Percentiles rank a stretch among this genome's conserved stretches.
Evolutionary conservation across 2,113 vertebrate genomes (phyloP).

Genomic region (Gobiocypris rarus): DNA sequence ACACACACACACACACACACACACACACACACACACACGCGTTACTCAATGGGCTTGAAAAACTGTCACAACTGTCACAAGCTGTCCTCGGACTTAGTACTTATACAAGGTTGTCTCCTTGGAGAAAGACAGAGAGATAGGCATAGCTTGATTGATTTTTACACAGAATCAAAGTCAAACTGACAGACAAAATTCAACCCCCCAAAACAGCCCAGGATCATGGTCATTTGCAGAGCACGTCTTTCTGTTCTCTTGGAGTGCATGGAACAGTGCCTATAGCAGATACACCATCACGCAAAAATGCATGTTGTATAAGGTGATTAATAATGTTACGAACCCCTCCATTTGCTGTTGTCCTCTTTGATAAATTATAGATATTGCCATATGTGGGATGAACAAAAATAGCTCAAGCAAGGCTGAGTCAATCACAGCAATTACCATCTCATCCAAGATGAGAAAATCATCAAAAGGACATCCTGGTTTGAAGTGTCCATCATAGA

Average conservation of each 20-base stretch:
- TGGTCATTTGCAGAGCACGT: not conserved
- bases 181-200: constrained; percentile 2
- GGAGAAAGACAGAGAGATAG: constrained; percentile 11
- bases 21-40: not conserved
- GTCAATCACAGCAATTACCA: constrained; percentile 43
- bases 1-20: not conserved
- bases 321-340: constrained; percentile 38
- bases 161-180: constrained; percentile 7
- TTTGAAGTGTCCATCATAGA: constrained; percentile 23
- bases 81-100: constrained; percentile 13
- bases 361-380: constrained; percentile 39
- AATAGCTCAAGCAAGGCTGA: constrained; percentile 20
- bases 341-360: constrained; percentile 29
- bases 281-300: not conserved
- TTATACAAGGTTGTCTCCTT: constrained; percentile 31
- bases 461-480: constrained; percentile 3
- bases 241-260: not conserved
- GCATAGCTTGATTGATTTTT: constrained; percentile 29
- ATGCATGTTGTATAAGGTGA: not conserved
- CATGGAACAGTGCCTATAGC: not conserved
- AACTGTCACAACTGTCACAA: constrained; percentile 35
- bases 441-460: constrained; percentile 25
- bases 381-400: constrained; percentile 30
- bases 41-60: not conserved
- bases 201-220: constrained; percentile 2